Conservation (phyloP, 2,113 vertebrate species). For the Dascyllus trimaculatus region DNA sequence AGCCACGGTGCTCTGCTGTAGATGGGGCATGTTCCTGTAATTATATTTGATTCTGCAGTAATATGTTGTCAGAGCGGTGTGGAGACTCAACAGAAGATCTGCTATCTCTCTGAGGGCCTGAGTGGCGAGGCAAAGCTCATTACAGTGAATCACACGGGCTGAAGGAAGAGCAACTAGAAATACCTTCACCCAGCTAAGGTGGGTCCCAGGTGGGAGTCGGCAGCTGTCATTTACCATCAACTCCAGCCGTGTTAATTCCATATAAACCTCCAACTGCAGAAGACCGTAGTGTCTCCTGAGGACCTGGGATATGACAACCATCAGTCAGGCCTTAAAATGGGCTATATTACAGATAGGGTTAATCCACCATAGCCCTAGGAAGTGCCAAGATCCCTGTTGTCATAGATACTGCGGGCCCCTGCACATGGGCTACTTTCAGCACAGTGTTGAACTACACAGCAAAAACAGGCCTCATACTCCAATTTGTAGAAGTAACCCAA, state of each 20-base stretch:
- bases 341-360: slow-evolving; percentile 58
- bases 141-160: slow-evolving; percentile 60
- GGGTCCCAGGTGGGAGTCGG: slow-evolving; percentile 67
- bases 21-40: slow-evolving; percentile 63
- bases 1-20: slow-evolving; percentile 21
- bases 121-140: slow-evolving; percentile 72
- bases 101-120: slow-evolving; percentile 67
- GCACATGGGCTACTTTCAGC: slow-evolving; percentile 19
- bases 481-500: slow-evolving; percentile 1
- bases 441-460: slow-evolving; percentile 15
- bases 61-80: slow-evolving; percentile 60
- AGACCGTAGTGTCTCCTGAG: slow-evolving; percentile 59
- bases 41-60: slow-evolving; percentile 70
- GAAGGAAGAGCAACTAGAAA: slow-evolving; percentile 48
- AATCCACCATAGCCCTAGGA: slow-evolving; percentile 52
- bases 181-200: slow-evolving; percentile 69
- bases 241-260: slow-evolving; percentile 76
- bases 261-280: slow-evolving; percentile 65
- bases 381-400: slow-evolving; percentile 46
- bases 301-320: slow-evolving; percentile 53
- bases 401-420: slow-evolving; percentile 47
- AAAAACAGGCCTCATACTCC: slow-evolving; percentile 36
- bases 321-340: slow-evolving; percentile 65
- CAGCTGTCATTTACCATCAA: slow-evolving; percentile 79
- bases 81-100: slow-evolving; percentile 52